Base-by-base conservation (phyloP, 35 echinoderm and acorn worm genomes). In the Chiridota heheva region DNA sequence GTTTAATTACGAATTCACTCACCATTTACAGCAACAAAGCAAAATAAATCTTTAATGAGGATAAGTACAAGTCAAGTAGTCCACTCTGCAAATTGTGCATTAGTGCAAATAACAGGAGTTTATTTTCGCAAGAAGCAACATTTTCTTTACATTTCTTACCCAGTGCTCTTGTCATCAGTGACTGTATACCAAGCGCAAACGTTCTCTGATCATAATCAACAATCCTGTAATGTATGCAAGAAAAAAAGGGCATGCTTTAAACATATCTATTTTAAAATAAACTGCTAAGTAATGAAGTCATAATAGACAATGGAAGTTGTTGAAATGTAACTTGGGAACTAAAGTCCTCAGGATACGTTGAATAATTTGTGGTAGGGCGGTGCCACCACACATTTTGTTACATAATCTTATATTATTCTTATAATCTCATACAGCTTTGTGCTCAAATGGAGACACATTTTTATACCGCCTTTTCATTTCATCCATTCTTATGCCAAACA, bases 141-240 rank as follows among this genome's bases (percentile, higher is more conserved):
- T n/a, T n/a, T n/a, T n/a, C n/a, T 7, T 22, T n/a, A n/a, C n/a
- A 53, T 71, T 13, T 57, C 90, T 86, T 77, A 92, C 90, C 90
- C 13, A 92, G 67, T 41, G 82, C 76, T 76, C 90, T 70, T 26
- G 65, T 81, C 18, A 86, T 53, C 27, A 92, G 76, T 2, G 82
- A 92, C 59, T 92, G 90, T 22, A 92, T 29, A 42, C 90, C 90
- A 75, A 92, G 90, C 18, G 83, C 90, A 73, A 92, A 86, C 20
- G 90, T 86, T 29, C 90, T 53, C 37, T 92, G 90, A 13, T 76
- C 56, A 41, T 86, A 77, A 34, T 82, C 47, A 28, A 92, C 90
- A 86, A 82, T 86, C 58, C 90, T 92, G 32, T n/a, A 85, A 85
- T 27, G 56, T 36, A 51, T 25, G 1, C 46, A 78, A 30, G 53